Evolutionary conservation across 2,888 invertebrate species (phyloP).

Genomic region (Orthonychiurus folsomi): DNA sequence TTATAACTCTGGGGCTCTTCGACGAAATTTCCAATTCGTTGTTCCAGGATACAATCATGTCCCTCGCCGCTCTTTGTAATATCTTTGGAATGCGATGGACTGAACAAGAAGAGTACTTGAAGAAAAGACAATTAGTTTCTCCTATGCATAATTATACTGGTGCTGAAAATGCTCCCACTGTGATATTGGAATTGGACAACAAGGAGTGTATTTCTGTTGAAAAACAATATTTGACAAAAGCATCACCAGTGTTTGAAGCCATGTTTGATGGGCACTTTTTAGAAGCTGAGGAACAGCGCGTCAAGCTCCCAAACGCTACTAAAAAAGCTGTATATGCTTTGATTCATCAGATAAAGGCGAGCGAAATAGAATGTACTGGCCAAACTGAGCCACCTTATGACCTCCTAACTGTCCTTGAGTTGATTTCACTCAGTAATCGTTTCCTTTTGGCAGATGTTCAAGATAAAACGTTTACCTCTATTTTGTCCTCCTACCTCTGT

Average conservation of each 20-base stretch:
- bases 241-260: constrained; percentile 31
- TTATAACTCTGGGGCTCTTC: background rate
- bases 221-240: constrained; percentile 22
- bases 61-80: constrained; percentile 22
- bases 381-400: background rate
- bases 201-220: constrained; percentile 7
- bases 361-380: background rate
- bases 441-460: constrained; percentile 25
- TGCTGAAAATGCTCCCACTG: background rate
- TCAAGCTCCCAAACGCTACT: constrained; percentile 20
- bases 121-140: background rate
- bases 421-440: constrained; percentile 24
- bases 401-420: constrained; percentile 25
- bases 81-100: constrained; percentile 23
- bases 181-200: background rate
- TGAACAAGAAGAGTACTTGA: constrained; percentile 5
- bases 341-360: background rate
- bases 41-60: constrained; percentile 20
- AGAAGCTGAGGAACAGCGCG: constrained; percentile 24
- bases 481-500: constrained; percentile 25
- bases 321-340: constrained; percentile 7
- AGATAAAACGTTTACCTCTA: constrained; percentile 24
- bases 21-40: background rate
- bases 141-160: background rate
- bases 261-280: constrained; percentile 34